Evolutionary conservation across 2,113 vertebrate species (phyloP), one percentile per base, ranked within the genome.

Genomic region (Neofelis nebulosa): DNA sequence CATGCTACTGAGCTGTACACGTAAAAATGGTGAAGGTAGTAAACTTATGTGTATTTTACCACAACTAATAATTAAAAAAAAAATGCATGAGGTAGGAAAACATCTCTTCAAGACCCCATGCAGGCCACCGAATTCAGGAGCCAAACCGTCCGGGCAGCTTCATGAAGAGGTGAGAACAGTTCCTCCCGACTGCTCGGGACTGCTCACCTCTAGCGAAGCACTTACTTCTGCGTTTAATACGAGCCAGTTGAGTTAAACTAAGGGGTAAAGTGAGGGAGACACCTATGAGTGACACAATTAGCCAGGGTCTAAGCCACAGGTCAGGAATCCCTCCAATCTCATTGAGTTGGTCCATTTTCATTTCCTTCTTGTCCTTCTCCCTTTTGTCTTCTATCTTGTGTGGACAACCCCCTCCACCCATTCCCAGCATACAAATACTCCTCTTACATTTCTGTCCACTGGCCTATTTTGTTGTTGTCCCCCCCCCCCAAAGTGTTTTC

Each of bases 301-400:
- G 78, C 63, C 50, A 36, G 31, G 21, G n/a, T 29, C 36, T 33
- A 25, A 25, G 63, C 41, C 38, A 19, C 4, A n/a, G 13, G 3
- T 73, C 63, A 65, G 74, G 50, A 84, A 69, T 18, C 57, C 65
- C 31, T 41, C 76, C 29, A 36, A 0, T 36, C 12, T 41, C 29
- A 5, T 84, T 36, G 45, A 61, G 41, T 33, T 9, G 19, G 12
- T 31, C 69, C 65, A 18, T 31, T 57, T 31, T 29, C 21, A 29
- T 74, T 69, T 48, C 50, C 88, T 91, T 90, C 74, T 80, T 52
- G 48, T 52, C 76, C 48, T 71, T 41, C 57, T 50, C 57, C 29
- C n/a, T 45, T 52, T 48, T 25, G 3, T 57, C 27, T 57, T 79
- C 76, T 5, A 0, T 80, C 82, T 76, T 68, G 21, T 33, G 18